Percentiles rank a stretch among this genome's conserved stretches.
Conservation (phyloP, 2,113 vertebrate species). For the Stegostoma tigrinum region DNA sequence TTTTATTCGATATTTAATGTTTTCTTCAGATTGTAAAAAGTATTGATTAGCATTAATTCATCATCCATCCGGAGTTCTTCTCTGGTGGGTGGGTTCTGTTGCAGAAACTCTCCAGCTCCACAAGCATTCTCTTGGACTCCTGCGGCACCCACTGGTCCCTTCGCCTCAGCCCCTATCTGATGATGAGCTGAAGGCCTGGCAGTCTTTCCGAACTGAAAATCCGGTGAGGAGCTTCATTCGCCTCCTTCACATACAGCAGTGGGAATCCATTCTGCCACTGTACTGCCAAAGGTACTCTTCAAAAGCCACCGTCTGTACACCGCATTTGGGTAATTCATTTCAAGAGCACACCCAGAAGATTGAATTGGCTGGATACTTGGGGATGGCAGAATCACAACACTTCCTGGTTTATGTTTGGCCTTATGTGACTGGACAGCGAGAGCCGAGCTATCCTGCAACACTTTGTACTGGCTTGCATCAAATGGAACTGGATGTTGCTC, state of each 20-base stretch:
- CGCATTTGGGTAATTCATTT: too few species aligned
- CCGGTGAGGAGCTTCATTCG: not conserved
- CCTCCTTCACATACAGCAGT: not conserved
- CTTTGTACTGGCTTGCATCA: not conserved
- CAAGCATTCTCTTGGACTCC: not conserved
- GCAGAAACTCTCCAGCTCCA: too few species aligned
- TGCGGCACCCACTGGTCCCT: not conserved
- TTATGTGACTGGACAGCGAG: not conserved
- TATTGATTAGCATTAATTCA: slow-evolving; percentile 36
- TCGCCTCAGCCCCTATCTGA: not conserved
- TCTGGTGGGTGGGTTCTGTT: slow-evolving; percentile 31
- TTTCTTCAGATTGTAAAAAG: slow-evolving; percentile 34
- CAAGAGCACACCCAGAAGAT: not conserved
- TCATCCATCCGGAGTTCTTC: slow-evolving; percentile 33
- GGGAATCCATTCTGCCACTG: not conserved
- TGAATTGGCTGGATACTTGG: not conserved
- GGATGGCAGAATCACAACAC: not conserved
- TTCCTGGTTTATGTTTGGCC: not conserved
- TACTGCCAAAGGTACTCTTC: not conserved
- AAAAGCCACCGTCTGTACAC: not conserved
- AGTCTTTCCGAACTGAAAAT: not conserved
- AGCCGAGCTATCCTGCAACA: too few species aligned
- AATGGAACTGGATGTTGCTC: not conserved
- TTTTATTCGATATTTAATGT: slow-evolving; percentile 1
- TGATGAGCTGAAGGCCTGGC: not conserved